Evolutionary conservation across 1,140 invertebrate species (phyloP).

Genomic region (Macrocentrus cingulum): DNA sequence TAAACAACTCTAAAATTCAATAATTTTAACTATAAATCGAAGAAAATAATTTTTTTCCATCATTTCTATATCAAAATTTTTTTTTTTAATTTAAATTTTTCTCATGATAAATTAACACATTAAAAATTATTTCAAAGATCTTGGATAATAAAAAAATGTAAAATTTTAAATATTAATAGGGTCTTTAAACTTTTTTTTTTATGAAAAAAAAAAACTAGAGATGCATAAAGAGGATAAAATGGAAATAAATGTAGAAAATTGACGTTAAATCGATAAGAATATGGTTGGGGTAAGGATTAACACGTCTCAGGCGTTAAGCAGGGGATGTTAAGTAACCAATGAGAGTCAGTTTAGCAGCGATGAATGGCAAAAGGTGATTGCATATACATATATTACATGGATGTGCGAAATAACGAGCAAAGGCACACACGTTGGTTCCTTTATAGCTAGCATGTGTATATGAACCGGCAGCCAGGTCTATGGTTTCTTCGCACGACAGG

Average conservation of each 20-base stretch:
- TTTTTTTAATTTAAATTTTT: too few relatives aligned
- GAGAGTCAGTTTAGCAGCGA: neutral
- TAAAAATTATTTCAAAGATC: too few relatives aligned
- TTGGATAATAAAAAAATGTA: too few relatives aligned
- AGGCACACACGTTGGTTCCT: neutral
- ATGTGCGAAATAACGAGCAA: neutral
- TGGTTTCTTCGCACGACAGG: constrained; percentile 55
- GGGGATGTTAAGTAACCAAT: neutral
- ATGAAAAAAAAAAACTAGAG: too few relatives aligned
- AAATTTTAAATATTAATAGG: too few relatives aligned
- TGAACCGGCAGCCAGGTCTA: constrained; percentile 34
- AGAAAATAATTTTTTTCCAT: too few relatives aligned
- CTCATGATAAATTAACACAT: too few relatives aligned
- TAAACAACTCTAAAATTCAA: too few relatives aligned
- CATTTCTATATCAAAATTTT: too few relatives aligned
- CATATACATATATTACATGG: neutral
- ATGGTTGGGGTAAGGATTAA: neutral
- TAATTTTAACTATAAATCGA: too few relatives aligned
- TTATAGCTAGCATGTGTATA: neutral
- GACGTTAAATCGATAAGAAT: neutral
- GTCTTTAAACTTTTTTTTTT: too few relatives aligned
- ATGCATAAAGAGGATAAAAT: too few relatives aligned
- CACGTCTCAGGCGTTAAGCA: neutral
- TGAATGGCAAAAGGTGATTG: neutral
- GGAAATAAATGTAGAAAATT: neutral